These are phyloP conservation scores for Rachycentron canadum DNA, from an alignment of 2,797 vertebrate species.

Conservation along the genomic window DNA sequence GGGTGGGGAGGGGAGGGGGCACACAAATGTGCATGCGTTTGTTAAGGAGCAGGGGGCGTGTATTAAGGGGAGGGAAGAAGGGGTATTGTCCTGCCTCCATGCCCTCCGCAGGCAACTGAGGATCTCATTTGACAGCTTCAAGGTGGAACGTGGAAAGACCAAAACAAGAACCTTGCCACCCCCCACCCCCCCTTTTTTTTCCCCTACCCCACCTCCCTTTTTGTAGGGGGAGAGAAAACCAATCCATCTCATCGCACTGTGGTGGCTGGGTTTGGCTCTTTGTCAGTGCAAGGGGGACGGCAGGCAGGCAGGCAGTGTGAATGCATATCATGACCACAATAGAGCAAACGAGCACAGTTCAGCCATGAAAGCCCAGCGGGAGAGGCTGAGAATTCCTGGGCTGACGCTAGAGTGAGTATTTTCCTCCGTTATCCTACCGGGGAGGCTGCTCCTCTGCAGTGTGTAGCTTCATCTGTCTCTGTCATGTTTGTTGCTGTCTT, in stretches of 20 bases:
- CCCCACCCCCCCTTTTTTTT: constrained; percentile 24
- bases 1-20: constrained; percentile 29
- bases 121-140: constrained; percentile 88
- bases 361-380: constrained; percentile 99
- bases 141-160: constrained; percentile 91
- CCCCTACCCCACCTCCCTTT: constrained; percentile 43
- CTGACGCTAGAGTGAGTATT: constrained; percentile 99
- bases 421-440: constrained; percentile 73
- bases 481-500: constrained; percentile 72
- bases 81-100: constrained; percentile 84
- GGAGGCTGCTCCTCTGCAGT: constrained; percentile 61
- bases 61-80: constrained; percentile 76
- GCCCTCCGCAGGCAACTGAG: constrained; percentile 82
- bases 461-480: constrained; percentile 61
- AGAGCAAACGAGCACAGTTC: constrained; percentile 89
- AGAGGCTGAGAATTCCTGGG: constrained; percentile 98
- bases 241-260: constrained; percentile 87
- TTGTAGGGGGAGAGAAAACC: constrained; percentile 54
- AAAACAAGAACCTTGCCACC: constrained; percentile 79
- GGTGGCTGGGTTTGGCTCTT: constrained; percentile 91
- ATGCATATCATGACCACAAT: constrained; percentile 94
- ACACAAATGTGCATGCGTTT: constrained; percentile 58
- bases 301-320: constrained; percentile 84
- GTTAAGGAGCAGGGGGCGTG: constrained; percentile 72
- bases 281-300: constrained; percentile 87